These are phyloP conservation scores for Coenobita brevimanus DNA, from an alignment of 1,140 invertebrate species.

Conservation along the genomic window DNA sequence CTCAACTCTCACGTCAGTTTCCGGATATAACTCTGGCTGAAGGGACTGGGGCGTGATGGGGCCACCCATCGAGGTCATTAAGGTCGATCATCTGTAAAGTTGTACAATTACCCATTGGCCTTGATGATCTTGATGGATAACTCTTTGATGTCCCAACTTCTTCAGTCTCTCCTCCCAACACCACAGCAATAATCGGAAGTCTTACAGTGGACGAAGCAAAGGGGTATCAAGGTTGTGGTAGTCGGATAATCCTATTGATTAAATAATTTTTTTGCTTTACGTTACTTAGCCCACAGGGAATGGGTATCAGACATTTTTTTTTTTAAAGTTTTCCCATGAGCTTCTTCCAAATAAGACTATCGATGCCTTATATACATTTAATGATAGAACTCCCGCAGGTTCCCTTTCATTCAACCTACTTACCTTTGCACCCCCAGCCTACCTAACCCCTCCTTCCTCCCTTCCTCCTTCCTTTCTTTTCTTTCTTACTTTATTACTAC, in stretches of 20 bases:
- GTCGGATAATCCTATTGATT: no score
- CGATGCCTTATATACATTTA: conserved; percentile 24
- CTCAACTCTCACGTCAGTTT: not conserved
- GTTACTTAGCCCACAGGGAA: no score
- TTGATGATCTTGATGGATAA: conserved; percentile 49
- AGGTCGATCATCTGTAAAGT: conserved; percentile 4
- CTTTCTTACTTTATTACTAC: not conserved
- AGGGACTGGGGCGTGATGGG: conserved; percentile 30
- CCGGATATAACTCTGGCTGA: conserved; percentile 6
- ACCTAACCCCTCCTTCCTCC: not conserved
- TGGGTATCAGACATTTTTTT: no score
- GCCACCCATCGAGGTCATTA: conserved; percentile 47
- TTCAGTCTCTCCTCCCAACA: conserved; percentile 44
- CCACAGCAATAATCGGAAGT: conserved; percentile 19
- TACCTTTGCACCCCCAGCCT: not conserved
- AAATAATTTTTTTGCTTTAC: no score
- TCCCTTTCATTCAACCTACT: not conserved
- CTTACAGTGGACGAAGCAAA: conserved; percentile 13
- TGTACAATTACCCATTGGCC: not conserved
- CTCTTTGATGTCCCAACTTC: conserved; percentile 30
- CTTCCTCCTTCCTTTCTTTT: not conserved
- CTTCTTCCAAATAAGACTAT: conserved; percentile 14
- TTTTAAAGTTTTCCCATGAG: not conserved
- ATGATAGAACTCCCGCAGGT: conserved; percentile 23
- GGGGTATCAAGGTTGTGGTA: not conserved